phyloP scores from a whole-genome alignment of 37 sponge, comb jelly and placozoan genomes.

The Aplysina aerophoba region DNA sequence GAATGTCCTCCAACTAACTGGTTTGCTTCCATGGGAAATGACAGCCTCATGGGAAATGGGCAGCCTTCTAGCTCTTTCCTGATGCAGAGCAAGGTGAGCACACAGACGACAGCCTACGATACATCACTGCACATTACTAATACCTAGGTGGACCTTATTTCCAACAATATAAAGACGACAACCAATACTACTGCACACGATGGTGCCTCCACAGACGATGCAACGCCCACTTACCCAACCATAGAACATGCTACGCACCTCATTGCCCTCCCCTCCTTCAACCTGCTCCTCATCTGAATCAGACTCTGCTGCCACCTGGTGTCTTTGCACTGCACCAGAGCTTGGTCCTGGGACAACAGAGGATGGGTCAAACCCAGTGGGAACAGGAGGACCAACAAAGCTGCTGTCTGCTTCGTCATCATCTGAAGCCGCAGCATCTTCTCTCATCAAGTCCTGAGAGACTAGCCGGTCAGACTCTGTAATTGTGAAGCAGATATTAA shows the following conservation, averaged over 20 bases:
- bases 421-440: neutral
- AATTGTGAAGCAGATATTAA: neutral
- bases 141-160: neutral
- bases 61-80: constrained; percentile 55
- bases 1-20: constrained; percentile 43
- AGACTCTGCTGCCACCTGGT: neutral
- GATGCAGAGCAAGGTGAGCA: neutral
- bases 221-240: neutral
- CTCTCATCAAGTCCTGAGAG: neutral
- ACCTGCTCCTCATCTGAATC: constrained; percentile 36
- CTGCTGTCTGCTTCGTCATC: constrained; percentile 41
- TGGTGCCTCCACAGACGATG: neutral
- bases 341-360: neutral
- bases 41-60: constrained; percentile 82
- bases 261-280: constrained; percentile 31
- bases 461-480: neutral
- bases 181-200: too few species aligned
- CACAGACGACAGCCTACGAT: neutral
- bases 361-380: constrained; percentile 38
- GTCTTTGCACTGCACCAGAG: neutral
- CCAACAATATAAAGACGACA: too few species aligned
- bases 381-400: constrained; percentile 68
- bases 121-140: neutral
- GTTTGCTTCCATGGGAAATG: constrained; percentile 81
- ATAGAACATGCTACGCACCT: neutral